A percentile compares a stretch with the other conserved stretches of the same genome.
Conservation (phyloP, 2,113 vertebrate genomes). For the Helogale parvula region DNA sequence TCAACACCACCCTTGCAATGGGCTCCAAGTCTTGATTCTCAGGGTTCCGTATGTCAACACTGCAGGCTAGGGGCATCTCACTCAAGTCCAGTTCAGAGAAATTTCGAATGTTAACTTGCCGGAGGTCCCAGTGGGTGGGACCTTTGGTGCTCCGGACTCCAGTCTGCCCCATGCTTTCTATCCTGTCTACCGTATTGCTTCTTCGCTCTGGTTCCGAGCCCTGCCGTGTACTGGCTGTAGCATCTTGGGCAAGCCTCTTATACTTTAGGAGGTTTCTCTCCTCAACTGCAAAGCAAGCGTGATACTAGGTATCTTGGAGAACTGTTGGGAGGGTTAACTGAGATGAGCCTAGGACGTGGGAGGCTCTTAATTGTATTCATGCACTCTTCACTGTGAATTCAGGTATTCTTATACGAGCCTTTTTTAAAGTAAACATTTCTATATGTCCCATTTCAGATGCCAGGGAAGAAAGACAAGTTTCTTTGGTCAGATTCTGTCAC, state of each 20-base stretch:
- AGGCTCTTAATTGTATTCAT: background rate
- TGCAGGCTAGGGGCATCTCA: background rate
- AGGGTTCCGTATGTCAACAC: background rate
- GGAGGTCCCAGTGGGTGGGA: background rate
- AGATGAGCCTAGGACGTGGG: fast-evolving
- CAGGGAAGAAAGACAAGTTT: constrained; percentile 20
- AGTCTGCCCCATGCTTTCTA: too few species aligned
- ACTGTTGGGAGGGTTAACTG: background rate
- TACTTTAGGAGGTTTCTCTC: background rate
- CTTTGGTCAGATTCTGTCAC: background rate
- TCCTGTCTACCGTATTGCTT: background rate
- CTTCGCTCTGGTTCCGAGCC: background rate
- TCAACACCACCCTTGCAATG: background rate
- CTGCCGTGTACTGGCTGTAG: background rate
- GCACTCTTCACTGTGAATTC: background rate
- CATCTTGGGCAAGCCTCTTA: background rate
- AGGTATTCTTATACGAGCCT: background rate
- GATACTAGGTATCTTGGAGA: background rate
- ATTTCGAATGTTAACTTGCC: background rate
- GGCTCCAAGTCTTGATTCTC: background rate
- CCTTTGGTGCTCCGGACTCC: background rate
- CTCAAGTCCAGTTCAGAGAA: background rate
- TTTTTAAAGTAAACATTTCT: background rate
- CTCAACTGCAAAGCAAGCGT: background rate
- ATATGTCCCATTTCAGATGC: background rate